phyloP scores from a whole-genome alignment of 2,888 invertebrate species.

The Dioctria linearis region DNA sequence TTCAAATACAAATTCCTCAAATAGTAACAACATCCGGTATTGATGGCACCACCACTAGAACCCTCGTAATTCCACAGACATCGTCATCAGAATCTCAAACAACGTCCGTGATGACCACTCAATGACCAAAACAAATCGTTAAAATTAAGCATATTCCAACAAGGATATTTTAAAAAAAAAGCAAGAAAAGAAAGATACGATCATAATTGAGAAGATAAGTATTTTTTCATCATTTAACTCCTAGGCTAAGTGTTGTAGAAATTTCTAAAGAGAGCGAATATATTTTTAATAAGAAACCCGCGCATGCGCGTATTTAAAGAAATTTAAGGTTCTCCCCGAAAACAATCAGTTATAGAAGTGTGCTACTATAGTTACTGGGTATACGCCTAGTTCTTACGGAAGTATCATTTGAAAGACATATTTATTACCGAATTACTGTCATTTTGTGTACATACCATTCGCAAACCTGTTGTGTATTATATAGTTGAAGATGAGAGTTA shows the following conservation, averaged over 20 bases:
- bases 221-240: slow-evolving; percentile 38
- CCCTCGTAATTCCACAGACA: slow-evolving; percentile 59
- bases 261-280: slow-evolving; percentile 33
- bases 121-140: slow-evolving; percentile 54
- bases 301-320: not conserved
- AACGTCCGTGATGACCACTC: slow-evolving; percentile 51
- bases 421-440: slow-evolving; percentile 53
- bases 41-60: slow-evolving; percentile 59
- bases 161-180: not conserved
- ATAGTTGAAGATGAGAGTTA: slow-evolving; percentile 20
- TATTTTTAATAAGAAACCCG: slow-evolving; percentile 41
- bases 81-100: slow-evolving; percentile 54
- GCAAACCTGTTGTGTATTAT: slow-evolving; percentile 21
- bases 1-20: slow-evolving; percentile 79
- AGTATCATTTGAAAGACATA: slow-evolving; percentile 47
- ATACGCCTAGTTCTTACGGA: slow-evolving; percentile 20
- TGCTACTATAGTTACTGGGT: not conserved
- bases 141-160: slow-evolving; percentile 44
- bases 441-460: slow-evolving; percentile 38
- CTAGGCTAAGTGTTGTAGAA: slow-evolving; percentile 40
- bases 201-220: slow-evolving; percentile 15
- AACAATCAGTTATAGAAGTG: slow-evolving; percentile 15
- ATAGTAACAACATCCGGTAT: slow-evolving; percentile 62
- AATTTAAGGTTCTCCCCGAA: slow-evolving; percentile 1
- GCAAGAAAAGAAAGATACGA: not conserved